phyloP scores from a whole-genome alignment of 2,888 invertebrate genomes.

The Tinea semifulvella region DNA sequence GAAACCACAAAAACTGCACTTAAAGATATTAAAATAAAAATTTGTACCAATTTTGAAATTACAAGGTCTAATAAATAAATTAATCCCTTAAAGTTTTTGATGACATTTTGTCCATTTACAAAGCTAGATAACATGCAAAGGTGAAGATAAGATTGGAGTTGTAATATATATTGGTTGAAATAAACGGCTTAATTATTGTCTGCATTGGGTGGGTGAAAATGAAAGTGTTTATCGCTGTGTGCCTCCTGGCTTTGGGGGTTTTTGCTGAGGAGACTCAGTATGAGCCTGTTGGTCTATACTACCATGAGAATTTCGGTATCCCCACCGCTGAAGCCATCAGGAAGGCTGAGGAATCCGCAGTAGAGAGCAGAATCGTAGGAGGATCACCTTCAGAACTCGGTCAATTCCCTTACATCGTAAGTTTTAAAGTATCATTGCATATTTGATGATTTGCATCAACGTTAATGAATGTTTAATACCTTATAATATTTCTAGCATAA shows the following conservation, averaged over 20 bases:
- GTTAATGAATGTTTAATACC: too few species aligned
- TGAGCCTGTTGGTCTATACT: slow-evolving; percentile 20
- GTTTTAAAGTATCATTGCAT: neutral
- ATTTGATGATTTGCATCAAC: too few species aligned
- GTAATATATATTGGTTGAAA: neutral
- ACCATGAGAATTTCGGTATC: slow-evolving; percentile 31
- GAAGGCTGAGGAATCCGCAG: slow-evolving; percentile 22
- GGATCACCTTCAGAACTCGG: slow-evolving; percentile 25
- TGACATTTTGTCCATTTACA: too few species aligned
- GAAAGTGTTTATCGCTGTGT: slow-evolving; percentile 3
- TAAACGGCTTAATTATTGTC: neutral
- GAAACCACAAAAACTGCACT: too few species aligned
- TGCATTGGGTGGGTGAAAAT: neutral
- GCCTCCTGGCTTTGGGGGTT: slow-evolving; percentile 1
- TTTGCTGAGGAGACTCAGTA: neutral
- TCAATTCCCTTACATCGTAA: slow-evolving; percentile 24
- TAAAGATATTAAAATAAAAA: too few species aligned
- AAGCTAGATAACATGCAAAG: too few species aligned
- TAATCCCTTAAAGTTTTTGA: too few species aligned
- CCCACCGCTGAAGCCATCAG: slow-evolving; percentile 26
- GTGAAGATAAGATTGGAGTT: neutral
- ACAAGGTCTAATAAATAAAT: too few species aligned
- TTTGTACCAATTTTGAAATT: too few species aligned
- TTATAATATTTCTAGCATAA: too few species aligned
- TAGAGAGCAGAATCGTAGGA: slow-evolving; percentile 29